Percentiles rank a stretch among this genome's conserved stretches.
These are phyloP conservation scores for Orthosia gracilis DNA, from an alignment of 2,888 invertebrate species.

Conservation along the genomic window DNA sequence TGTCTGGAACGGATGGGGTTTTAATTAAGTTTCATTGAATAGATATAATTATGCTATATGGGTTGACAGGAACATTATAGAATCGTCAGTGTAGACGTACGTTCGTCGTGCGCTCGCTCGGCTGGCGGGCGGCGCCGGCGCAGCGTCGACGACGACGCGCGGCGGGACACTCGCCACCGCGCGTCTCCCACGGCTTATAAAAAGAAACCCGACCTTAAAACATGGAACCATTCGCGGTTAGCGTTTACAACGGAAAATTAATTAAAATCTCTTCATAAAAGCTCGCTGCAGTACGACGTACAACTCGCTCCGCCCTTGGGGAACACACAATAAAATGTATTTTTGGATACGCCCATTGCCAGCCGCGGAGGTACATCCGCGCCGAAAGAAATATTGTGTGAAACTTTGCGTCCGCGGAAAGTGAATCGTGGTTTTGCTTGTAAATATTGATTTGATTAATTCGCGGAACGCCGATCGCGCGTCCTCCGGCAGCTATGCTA, in stretches of 20 bases:
- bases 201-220: slow-evolving; percentile 68
- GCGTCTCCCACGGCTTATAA: slow-evolving; percentile 62
- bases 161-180: background rate
- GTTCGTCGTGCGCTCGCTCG: background rate
- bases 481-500: slow-evolving; percentile 33
- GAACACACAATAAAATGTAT: slow-evolving; percentile 89
- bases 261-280: slow-evolving; percentile 84
- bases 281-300: slow-evolving; percentile 63
- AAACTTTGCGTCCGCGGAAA: slow-evolving; percentile 55
- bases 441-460: slow-evolving; percentile 64
- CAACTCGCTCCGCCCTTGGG: slow-evolving; percentile 83
- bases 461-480: slow-evolving; percentile 31
- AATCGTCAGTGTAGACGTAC: slow-evolving; percentile 5
- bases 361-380: slow-evolving; percentile 85
- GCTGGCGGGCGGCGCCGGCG: background rate
- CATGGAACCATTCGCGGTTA: slow-evolving; percentile 79
- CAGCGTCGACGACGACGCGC: background rate
- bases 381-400: slow-evolving; percentile 80
- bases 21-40: slow-evolving; percentile 7
- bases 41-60: background rate
- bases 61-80: slow-evolving; percentile 7
- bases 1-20: background rate
- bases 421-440: slow-evolving; percentile 55
- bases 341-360: slow-evolving; percentile 88
- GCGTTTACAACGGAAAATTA: slow-evolving; percentile 81